Evolutionary conservation across 2,797 vertebrate species (phyloP), one percentile per base, ranked within the genome.

Genomic region (Neosalanx taihuensis): DNA sequence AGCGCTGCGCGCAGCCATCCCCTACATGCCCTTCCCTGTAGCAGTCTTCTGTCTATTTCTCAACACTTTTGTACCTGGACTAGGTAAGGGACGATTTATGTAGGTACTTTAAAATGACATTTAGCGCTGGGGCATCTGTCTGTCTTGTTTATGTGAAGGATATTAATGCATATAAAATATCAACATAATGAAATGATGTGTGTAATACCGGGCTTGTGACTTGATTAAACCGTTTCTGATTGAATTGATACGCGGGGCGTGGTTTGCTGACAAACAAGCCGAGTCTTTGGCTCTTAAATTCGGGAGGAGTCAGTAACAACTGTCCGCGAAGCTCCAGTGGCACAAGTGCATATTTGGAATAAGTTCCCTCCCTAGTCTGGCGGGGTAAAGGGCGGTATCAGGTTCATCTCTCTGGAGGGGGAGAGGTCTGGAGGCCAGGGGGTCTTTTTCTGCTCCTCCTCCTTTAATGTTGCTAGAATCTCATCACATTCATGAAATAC

Each of bases 31-130:
- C 29, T 97, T 99, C 85, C 96, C 95, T 1, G 89, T 98, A 84
- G 97, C 97, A 2, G 96, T 98, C 80, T 91, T 98, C 89, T 99
- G 97, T 83, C 90, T 99, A 73, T 98, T 99, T 85, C 94, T 98
- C 85, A 99, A 99, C 92, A 99, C 96, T 79, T 98, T 99, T 89
- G 93, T 98, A 82, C 97, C 97, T n/a, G 97, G 97, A 81, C 87
- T 98, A 69, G 97, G 97, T 99, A 89, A 97, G 97, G 9, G 5
- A 26, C 6, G 20, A 9, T 68, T 53, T 4, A 46, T 56, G 15
- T 15, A 49, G 41, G 15, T 56, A 56, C 51, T 56, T 56, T 56
- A 37, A 13, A 23, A 2, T 65, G 9, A 35, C 53, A 69, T 30
- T 33, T 3, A 57, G 51, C 5, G 9, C n/a, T 6, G 12, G 35